phyloP scores from a whole-genome alignment of 2,797 vertebrate species.

The Calcarius lapponicus region DNA sequence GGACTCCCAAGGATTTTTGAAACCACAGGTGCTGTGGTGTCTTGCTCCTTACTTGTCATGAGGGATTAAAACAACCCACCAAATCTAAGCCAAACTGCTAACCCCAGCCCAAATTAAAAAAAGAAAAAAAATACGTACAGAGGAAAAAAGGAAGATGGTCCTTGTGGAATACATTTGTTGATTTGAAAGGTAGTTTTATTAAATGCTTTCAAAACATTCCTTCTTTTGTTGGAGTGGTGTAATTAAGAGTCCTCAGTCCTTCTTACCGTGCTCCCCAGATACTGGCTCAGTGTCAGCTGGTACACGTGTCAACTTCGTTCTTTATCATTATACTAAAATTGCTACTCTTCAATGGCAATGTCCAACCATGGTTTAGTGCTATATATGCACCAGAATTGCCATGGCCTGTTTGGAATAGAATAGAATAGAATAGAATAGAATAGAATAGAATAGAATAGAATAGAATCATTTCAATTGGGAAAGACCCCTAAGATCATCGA shows the following conservation, averaged over 20 bases:
- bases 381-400: accelerated
- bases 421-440: neutral
- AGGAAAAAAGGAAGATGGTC: neutral
- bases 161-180: neutral
- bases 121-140: neutral
- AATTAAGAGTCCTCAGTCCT: neutral
- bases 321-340: neutral
- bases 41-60: neutral
- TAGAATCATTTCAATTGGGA: neutral
- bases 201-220: neutral
- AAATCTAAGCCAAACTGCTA: neutral
- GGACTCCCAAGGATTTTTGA: neutral
- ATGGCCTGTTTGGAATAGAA: neutral
- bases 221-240: accelerated
- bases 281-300: accelerated
- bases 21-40: neutral
- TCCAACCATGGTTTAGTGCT: neutral
- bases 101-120: neutral
- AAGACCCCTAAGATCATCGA: accelerated
- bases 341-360: accelerated
- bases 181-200: neutral
- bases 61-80: neutral
- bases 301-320: accelerated
- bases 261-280: accelerated
- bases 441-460: neutral